A percentile compares a stretch with the other conserved stretches of the same genome.
Evolutionary conservation across 2,113 vertebrate genomes (phyloP).

Genomic region (Xiphophorus couchianus): DNA sequence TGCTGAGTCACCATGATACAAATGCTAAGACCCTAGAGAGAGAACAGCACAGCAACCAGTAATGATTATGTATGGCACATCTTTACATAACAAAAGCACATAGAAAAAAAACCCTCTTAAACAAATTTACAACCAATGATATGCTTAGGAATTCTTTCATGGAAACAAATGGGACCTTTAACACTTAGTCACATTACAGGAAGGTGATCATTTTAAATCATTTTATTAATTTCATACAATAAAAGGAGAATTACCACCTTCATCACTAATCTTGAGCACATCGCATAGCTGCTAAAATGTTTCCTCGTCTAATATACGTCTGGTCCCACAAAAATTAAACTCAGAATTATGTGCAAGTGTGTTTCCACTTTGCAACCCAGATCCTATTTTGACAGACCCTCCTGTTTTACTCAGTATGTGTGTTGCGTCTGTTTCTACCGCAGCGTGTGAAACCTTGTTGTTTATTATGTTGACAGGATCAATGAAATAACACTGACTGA

Average conservation of each 20-base stretch:
- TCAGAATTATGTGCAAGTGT: slow-evolving; percentile 10
- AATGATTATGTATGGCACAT: slow-evolving; percentile 65
- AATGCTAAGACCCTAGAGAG: slow-evolving; percentile 30
- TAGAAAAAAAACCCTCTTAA: slow-evolving; percentile 11
- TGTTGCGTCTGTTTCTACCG: too few species aligned
- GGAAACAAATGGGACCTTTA: slow-evolving; percentile 33
- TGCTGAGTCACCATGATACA: slow-evolving; percentile 43
- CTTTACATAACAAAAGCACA: slow-evolving; percentile 51
- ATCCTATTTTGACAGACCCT: too few species aligned
- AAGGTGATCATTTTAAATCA: slow-evolving; percentile 1
- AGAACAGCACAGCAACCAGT: slow-evolving; percentile 53
- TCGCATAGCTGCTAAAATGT: not conserved
- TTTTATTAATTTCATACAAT: not conserved
- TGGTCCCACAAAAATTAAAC: slow-evolving; percentile 28
- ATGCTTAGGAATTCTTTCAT: slow-evolving; percentile 31
- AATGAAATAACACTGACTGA: not conserved
- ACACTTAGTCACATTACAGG: slow-evolving; percentile 8
- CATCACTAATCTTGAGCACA: not conserved
- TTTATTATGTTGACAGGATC: too few species aligned
- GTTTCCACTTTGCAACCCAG: too few species aligned
- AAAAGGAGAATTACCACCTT: slow-evolving; percentile 2
- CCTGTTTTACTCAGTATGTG: too few species aligned
- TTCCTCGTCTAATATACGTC: not conserved
- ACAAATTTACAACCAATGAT: slow-evolving; percentile 28
- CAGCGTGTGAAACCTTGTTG: too few species aligned